Evolutionary conservation across 2,888 invertebrate genomes (phyloP).

Genomic region (Blastobasis adustella): DNA sequence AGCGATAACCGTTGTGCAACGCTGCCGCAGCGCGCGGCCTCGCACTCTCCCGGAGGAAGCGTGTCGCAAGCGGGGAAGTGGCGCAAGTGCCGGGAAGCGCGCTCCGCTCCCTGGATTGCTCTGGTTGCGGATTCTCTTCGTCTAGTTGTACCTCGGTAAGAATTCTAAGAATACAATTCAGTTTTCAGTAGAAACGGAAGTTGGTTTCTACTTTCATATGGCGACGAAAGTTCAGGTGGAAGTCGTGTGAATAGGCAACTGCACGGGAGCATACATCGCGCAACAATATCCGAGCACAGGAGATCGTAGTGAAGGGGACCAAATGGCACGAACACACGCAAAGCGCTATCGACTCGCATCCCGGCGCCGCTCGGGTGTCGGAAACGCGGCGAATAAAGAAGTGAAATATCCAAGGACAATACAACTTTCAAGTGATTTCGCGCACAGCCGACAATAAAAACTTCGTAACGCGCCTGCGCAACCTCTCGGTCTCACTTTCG

Average conservation of each 20-base stretch:
- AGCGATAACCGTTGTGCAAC: conserved; percentile 63
- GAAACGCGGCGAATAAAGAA: conserved; percentile 70
- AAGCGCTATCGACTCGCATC: conserved; percentile 46
- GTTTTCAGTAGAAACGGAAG: conserved; percentile 14
- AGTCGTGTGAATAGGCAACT: conserved; percentile 3
- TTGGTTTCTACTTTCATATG: conserved; percentile 13
- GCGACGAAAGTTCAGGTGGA: conserved; percentile 7
- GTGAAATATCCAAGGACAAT: conserved; percentile 74
- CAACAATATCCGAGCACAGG: conserved; percentile 26
- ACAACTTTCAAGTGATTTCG: conserved; percentile 75
- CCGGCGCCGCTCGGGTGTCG: conserved; percentile 62
- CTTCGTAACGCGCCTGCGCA: conserved; percentile 71
- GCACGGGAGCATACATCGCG: conserved; percentile 19
- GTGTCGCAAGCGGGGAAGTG: conserved; percentile 70
- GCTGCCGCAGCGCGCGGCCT: conserved; percentile 64
- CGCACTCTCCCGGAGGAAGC: conserved; percentile 71
- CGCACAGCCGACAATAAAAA: conserved; percentile 72
- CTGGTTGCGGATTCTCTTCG: conserved; percentile 40
- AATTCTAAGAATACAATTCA: conserved; percentile 6
- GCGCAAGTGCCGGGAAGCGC: conserved; percentile 67
- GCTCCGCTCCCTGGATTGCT: conserved; percentile 58
- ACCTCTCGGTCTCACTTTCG: conserved; percentile 71
- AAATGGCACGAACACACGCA: conserved; percentile 39
- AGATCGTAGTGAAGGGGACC: conserved; percentile 55
- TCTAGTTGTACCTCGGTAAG: conserved; percentile 42